Evolutionary conservation across 2,797 vertebrate species (phyloP).

Genomic region (Rhinatrema bivittatum): DNA sequence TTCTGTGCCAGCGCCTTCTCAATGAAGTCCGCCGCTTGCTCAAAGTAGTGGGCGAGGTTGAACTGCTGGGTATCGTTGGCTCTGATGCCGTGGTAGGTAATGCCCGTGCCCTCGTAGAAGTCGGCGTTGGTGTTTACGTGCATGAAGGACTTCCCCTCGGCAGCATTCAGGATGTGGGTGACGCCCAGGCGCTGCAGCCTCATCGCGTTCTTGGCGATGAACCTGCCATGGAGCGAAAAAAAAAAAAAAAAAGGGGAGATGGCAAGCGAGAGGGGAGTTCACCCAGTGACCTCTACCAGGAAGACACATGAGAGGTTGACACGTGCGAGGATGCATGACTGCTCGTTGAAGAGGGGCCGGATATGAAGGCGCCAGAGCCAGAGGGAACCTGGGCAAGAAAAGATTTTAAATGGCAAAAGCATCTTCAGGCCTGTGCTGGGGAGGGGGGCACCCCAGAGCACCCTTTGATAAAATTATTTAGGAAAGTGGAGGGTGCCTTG

Average conservation of each 20-base stretch:
- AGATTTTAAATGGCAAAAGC: too few relatives aligned
- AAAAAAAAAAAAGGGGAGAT: background rate
- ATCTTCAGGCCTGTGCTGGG: too few relatives aligned
- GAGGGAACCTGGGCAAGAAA: too few relatives aligned
- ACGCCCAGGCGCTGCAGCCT: conserved; percentile 84
- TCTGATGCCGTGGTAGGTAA: conserved; percentile 87
- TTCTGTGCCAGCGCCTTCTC: conserved; percentile 88
- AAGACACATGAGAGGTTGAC: too few relatives aligned
- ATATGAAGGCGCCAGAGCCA: too few relatives aligned
- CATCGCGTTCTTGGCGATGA: conserved; percentile 85
- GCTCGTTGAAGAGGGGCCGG: too few relatives aligned
- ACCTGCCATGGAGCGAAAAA: conserved; percentile 55
- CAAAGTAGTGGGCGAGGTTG: conserved; percentile 89
- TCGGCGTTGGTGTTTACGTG: conserved; percentile 89
- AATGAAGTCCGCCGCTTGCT: conserved; percentile 90
- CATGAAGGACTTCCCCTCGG: conserved; percentile 96
- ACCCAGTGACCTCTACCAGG: too few relatives aligned
- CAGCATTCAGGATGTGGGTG: conserved; percentile 89
- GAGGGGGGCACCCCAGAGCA: too few relatives aligned
- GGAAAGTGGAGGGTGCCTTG: too few relatives aligned
- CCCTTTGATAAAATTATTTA: too few relatives aligned
- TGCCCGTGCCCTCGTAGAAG: conserved; percentile 85
- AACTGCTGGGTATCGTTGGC: conserved; percentile 89
- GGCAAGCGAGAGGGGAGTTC: background rate
- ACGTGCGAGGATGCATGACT: too few relatives aligned